Conservation (phyloP, 2,113 vertebrate genomes). For the Sturnira hondurensis region DNA sequence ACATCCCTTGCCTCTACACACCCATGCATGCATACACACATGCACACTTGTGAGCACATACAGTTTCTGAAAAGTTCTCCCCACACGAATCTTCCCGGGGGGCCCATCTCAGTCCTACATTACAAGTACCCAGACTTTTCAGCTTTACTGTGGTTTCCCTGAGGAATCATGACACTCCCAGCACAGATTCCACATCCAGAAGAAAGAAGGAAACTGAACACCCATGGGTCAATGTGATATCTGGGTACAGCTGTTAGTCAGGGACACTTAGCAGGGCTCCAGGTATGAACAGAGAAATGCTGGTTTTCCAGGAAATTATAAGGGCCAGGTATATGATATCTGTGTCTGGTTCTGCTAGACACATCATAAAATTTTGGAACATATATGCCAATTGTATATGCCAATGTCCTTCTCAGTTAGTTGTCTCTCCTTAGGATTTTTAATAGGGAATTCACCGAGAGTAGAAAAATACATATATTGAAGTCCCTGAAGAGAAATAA, state of each 20-base stretch:
- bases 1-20: no score
- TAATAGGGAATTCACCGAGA: neutral
- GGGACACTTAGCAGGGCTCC: neutral
- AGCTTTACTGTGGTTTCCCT: neutral
- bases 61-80: neutral
- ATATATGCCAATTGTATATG: neutral
- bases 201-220: neutral
- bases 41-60: neutral
- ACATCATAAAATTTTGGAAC: constrained; percentile 9
- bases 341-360: neutral
- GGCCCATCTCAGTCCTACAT: neutral
- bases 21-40: neutral
- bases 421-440: neutral
- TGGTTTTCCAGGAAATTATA: neutral
- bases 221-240: neutral
- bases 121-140: neutral
- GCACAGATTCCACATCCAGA: neutral
- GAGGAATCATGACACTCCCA: neutral
- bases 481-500: constrained; percentile 36
- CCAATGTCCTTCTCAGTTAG: constrained; percentile 14
- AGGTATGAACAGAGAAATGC: neutral
- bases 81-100: neutral
- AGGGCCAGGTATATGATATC: neutral
- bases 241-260: neutral
- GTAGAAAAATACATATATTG: neutral